Percentiles rank a stretch among this genome's conserved stretches.
These are phyloP conservation scores for Aegithalos caudatus DNA, from an alignment of 2,113 vertebrate genomes.

Conservation along the genomic window DNA sequence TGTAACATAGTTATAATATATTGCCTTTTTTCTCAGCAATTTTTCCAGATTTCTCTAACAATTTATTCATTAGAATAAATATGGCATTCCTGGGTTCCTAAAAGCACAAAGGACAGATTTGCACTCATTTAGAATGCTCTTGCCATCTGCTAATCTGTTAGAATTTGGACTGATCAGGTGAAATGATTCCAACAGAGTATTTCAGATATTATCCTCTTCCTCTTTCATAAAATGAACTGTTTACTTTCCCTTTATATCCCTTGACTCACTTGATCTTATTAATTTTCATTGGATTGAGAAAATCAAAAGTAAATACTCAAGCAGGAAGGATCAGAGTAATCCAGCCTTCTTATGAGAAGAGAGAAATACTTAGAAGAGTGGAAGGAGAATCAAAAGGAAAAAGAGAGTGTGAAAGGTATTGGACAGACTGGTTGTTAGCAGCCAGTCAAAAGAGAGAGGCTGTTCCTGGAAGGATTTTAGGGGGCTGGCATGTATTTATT, in stretches of 20 bases:
- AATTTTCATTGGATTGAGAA: slow-evolving; percentile 8
- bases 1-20: not conserved
- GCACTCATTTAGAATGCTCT: not conserved
- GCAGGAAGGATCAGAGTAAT: not conserved
- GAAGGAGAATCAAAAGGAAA: not conserved
- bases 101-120: not conserved
- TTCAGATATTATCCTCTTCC: not conserved
- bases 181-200: not conserved
- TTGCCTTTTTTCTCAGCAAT: not conserved
- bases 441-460: not conserved
- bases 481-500: not conserved
- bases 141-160: not conserved
- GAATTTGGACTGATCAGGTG: not conserved
- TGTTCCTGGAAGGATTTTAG: not conserved
- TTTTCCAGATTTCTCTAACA: slow-evolving; percentile 15
- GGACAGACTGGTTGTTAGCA: not conserved
- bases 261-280: not conserved
- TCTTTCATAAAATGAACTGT: not conserved
- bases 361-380: not conserved
- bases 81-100: not conserved
- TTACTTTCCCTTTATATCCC: not conserved
- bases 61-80: not conserved
- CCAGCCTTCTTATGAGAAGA: not conserved
- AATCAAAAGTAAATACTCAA: not conserved
- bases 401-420: not conserved